These are phyloP conservation scores for Leptopilina drosophilae DNA, from an alignment of 2,888 invertebrate genomes.

Conservation along the genomic window DNA sequence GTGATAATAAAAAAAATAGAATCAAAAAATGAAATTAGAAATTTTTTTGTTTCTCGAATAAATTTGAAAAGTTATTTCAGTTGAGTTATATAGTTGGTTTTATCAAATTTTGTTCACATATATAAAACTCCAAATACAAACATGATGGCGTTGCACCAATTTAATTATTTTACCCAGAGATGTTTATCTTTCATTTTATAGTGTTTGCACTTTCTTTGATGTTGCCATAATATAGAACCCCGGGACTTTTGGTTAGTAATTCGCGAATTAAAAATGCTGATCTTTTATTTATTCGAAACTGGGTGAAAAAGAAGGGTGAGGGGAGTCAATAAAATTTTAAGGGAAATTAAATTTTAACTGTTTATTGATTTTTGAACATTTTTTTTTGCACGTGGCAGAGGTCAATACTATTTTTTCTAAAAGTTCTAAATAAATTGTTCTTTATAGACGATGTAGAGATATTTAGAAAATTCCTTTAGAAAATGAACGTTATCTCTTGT, in stretches of 20 bases:
- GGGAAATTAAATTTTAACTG: background rate
- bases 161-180: conserved; percentile 8
- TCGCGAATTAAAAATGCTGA: background rate
- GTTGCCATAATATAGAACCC: background rate
- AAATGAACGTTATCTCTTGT: conserved; percentile 1
- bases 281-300: no score
- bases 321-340: background rate
- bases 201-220: conserved; percentile 28
- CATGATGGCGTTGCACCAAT: conserved; percentile 22
- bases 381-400: background rate
- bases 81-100: background rate
- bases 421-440: background rate
- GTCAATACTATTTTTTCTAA: background rate
- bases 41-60: no score
- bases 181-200: conserved; percentile 19
- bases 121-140: conserved; percentile 4
- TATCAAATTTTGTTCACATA: conserved; percentile 1
- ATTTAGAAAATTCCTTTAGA: no score
- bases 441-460: background rate
- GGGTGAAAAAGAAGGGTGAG: no score
- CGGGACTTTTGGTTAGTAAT: background rate
- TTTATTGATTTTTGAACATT: background rate
- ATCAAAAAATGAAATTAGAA: no score
- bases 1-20: no score
- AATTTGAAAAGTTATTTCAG: background rate